Evolutionary conservation across 2,888 invertebrate genomes (phyloP).

Genomic region (Papilio elwesi): DNA sequence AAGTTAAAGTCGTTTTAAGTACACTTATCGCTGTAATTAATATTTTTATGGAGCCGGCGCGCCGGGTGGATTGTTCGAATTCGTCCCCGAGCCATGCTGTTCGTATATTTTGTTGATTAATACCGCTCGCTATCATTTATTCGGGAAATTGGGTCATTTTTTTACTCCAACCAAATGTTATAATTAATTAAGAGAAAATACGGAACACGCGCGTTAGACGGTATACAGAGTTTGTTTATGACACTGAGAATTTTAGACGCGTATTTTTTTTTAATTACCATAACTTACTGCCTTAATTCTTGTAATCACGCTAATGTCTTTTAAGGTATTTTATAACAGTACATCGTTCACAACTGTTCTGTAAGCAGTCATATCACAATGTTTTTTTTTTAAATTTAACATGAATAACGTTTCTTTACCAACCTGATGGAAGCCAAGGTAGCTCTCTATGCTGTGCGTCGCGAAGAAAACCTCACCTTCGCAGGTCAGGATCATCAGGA

Average conservation of each 20-base stretch:
- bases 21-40: constrained; percentile 72
- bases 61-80: constrained; percentile 43
- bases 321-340: too few relatives aligned
- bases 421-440: constrained; percentile 99
- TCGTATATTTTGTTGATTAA: constrained; percentile 54
- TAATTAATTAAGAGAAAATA: constrained; percentile 46
- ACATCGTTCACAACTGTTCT: too few relatives aligned
- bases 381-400: too few relatives aligned
- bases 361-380: too few relatives aligned
- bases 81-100: constrained; percentile 42
- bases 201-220: constrained; percentile 33
- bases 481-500: constrained; percentile 99
- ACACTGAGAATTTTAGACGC: constrained; percentile 5
- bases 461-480: constrained; percentile 99
- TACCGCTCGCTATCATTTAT: constrained; percentile 42
- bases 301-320: constrained; percentile 5
- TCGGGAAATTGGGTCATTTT: constrained; percentile 48
- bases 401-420: constrained; percentile 50
- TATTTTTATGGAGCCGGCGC: constrained; percentile 64
- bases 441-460: constrained; percentile 99
- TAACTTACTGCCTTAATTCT: not conserved
- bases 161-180: constrained; percentile 42
- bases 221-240: constrained; percentile 24
- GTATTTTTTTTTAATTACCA: constrained; percentile 12
- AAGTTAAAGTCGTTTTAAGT: constrained; percentile 55